These are phyloP conservation scores for Drosophila infuscata DNA, from an alignment of 2,888 invertebrate species.

Conservation along the genomic window DNA sequence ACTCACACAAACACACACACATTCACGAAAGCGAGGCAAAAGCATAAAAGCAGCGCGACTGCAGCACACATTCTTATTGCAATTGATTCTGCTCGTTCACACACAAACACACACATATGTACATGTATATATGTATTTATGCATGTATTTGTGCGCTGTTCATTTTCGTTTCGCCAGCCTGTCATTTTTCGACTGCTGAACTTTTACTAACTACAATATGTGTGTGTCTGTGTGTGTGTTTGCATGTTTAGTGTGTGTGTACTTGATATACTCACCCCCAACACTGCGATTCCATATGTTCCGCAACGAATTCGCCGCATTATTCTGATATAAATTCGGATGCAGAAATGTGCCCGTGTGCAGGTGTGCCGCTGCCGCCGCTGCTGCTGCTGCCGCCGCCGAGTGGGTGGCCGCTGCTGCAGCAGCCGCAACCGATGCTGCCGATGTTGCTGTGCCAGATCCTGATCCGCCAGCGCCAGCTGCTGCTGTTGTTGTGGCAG, in stretches of 20 bases:
- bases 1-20: slow-evolving; percentile 49
- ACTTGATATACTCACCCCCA: slow-evolving; percentile 83
- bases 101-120: neutral
- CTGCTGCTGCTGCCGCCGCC: slow-evolving; percentile 71
- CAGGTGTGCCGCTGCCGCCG: slow-evolving; percentile 79
- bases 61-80: slow-evolving; percentile 77
- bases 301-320: slow-evolving; percentile 84
- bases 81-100: slow-evolving; percentile 64
- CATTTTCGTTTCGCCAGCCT: slow-evolving; percentile 51
- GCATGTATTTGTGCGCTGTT: slow-evolving; percentile 22
- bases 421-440: slow-evolving; percentile 44
- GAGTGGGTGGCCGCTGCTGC: slow-evolving; percentile 67
- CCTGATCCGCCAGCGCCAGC: slow-evolving; percentile 25
- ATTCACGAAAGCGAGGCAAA: slow-evolving; percentile 44
- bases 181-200: slow-evolving; percentile 47
- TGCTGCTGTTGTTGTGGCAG: slow-evolving; percentile 58
- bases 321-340: slow-evolving; percentile 89
- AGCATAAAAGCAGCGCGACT: slow-evolving; percentile 70
- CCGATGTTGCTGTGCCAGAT: slow-evolving; percentile 33
- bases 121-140: neutral
- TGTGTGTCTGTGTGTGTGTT: slow-evolving; percentile 13
- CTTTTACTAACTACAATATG: slow-evolving; percentile 29
- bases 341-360: slow-evolving; percentile 87
- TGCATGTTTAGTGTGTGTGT: slow-evolving; percentile 8
- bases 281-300: slow-evolving; percentile 85